phyloP scores from a whole-genome alignment of 2,113 vertebrate genomes.

The Elephantulus edwardii region DNA sequence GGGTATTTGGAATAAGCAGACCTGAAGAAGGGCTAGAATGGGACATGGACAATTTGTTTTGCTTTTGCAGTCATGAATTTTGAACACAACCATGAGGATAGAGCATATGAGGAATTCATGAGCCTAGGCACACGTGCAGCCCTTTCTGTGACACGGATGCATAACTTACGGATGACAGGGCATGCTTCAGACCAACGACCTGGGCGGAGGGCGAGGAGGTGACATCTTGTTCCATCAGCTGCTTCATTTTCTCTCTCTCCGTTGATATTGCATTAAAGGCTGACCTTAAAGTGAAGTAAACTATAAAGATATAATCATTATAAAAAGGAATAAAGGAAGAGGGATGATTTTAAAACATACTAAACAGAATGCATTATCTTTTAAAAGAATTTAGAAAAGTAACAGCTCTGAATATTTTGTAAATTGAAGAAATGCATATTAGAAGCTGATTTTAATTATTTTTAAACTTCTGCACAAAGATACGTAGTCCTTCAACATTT shows the following conservation, averaged over 20 bases:
- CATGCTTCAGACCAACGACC: conserved; percentile 92
- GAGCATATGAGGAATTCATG: background rate
- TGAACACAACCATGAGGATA: background rate
- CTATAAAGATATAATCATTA: conserved; percentile 80
- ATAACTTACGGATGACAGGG: conserved; percentile 91
- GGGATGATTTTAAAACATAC: conserved; percentile 28
- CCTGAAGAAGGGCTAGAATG: conserved; percentile 28
- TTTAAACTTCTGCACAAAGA: background rate
- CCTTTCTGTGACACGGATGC: background rate
- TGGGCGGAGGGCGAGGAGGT: conserved; percentile 90
- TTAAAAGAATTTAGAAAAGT: conserved; percentile 9
- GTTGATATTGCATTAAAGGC: conserved; percentile 89
- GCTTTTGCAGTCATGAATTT: conserved; percentile 57
- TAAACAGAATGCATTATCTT: background rate
- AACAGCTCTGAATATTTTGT: background rate
- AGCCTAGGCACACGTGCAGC: background rate
- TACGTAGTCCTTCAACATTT: background rate
- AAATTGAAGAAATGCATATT: background rate
- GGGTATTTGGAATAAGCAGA: background rate
- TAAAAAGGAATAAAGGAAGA: conserved; percentile 63
- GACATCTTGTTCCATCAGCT: conserved; percentile 90
- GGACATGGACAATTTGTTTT: conserved; percentile 35
- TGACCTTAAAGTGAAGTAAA: conserved; percentile 92
- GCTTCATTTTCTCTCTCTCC: conserved; percentile 93
- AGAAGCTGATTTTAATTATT: background rate